Evolutionary conservation across 2,113 vertebrate genomes (phyloP).

Genomic region (Cinclus mexicanus): DNA sequence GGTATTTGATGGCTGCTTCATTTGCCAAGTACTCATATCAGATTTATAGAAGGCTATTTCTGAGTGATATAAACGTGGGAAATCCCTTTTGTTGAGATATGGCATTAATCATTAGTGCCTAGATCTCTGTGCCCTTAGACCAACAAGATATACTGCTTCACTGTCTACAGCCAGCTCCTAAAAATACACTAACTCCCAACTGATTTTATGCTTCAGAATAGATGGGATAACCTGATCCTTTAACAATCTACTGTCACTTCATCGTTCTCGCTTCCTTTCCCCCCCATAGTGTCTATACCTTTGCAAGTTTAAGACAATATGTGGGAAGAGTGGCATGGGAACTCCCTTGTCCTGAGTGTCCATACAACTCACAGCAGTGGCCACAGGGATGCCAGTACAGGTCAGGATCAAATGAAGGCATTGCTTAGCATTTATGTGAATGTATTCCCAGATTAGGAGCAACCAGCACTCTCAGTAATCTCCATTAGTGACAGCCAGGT

Average conservation of each 20-base stretch:
- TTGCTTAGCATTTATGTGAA: background rate
- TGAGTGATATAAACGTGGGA: constrained; percentile 54
- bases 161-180: constrained; percentile 59
- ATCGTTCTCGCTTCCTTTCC: background rate
- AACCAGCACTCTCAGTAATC: background rate
- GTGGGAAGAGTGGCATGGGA: background rate
- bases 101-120: constrained; percentile 66
- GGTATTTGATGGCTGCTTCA: constrained; percentile 69
- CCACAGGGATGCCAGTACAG: background rate
- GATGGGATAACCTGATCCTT: background rate
- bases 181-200: constrained; percentile 54
- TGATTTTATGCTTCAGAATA: constrained; percentile 5
- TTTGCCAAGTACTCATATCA: constrained; percentile 69
- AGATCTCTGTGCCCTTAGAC: constrained; percentile 46
- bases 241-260: background rate
- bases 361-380: background rate
- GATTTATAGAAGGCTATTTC: constrained; percentile 69
- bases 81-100: constrained; percentile 51
- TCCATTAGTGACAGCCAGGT: background rate
- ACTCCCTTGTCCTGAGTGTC: background rate
- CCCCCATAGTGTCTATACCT: background rate
- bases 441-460: background rate
- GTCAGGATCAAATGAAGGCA: background rate
- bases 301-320: background rate
- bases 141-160: constrained; percentile 64